A percentile compares a stretch with the other conserved stretches of the same genome.
These are phyloP conservation scores for Drosophila funebris DNA, from an alignment of 1,140 invertebrate species.

Conservation along the genomic window DNA sequence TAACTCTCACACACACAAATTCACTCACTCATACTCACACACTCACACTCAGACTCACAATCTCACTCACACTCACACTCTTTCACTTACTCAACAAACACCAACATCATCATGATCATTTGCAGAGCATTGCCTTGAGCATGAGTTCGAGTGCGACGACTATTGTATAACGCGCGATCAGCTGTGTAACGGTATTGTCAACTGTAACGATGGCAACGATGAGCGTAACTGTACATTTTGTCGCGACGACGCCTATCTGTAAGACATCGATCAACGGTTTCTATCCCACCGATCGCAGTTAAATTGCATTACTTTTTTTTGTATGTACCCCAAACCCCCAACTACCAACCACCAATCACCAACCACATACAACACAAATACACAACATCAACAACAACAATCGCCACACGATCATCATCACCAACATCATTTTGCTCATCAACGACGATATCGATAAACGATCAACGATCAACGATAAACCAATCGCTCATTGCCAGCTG, in stretches of 20 bases:
- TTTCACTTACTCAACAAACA: not conserved
- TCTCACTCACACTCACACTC: slow-evolving; percentile 1
- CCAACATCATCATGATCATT: slow-evolving; percentile 40
- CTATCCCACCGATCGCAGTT: not conserved
- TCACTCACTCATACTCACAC: slow-evolving; percentile 4
- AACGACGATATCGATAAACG: slow-evolving; percentile 25
- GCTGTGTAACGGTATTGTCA: slow-evolving; percentile 90
- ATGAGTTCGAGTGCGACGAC: slow-evolving; percentile 85
- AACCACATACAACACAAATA: slow-evolving; percentile 23
- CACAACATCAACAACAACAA: slow-evolving; percentile 24
- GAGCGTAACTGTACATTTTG: slow-evolving; percentile 87
- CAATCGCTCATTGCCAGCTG: slow-evolving; percentile 60
- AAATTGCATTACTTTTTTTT: not conserved
- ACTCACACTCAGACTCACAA: not conserved
- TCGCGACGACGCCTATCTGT: slow-evolving; percentile 77
- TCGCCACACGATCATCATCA: slow-evolving; percentile 22
- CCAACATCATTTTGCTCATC: not conserved
- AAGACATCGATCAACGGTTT: slow-evolving; percentile 43
- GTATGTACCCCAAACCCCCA: too few relatives aligned
- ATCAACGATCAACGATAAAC: slow-evolving; percentile 24
- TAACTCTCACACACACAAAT: slow-evolving; percentile 18
- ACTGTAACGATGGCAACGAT: slow-evolving; percentile 91
- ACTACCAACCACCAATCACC: not conserved
- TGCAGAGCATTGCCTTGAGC: slow-evolving; percentile 77
- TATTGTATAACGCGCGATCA: slow-evolving; percentile 89